phyloP scores from a whole-genome alignment of 2,888 invertebrate species.

The Caenorhabditis sp. region DNA sequence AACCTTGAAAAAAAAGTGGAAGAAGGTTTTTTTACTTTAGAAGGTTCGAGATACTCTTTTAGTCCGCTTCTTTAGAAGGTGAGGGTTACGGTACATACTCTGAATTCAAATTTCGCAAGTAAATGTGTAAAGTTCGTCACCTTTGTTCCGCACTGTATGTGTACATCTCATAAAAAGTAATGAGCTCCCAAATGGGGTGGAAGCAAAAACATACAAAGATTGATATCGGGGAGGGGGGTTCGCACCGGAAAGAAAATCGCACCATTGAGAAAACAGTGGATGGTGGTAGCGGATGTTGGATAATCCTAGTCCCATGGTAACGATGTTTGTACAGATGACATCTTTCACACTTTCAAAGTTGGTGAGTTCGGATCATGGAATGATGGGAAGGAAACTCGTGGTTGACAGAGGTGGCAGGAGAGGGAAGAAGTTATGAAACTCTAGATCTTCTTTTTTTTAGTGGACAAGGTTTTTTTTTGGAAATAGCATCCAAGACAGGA shows the following conservation, averaged over 20 bases:
- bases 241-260: background rate
- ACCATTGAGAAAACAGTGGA: background rate
- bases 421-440: too few relatives aligned
- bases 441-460: too few relatives aligned
- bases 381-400: background rate
- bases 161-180: constrained; percentile 34
- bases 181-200: background rate
- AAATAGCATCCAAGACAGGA: too few relatives aligned
- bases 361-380: background rate
- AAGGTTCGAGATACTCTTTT: background rate
- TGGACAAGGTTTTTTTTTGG: too few relatives aligned
- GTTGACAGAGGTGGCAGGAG: too few relatives aligned
- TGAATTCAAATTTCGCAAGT: background rate
- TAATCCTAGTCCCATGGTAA: constrained; percentile 2
- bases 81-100: too few relatives aligned
- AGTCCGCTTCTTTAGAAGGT: too few relatives aligned
- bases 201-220: constrained; percentile 44
- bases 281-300: constrained; percentile 37
- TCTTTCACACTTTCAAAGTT: constrained; percentile 16
- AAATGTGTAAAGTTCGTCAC: too few relatives aligned
- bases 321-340: constrained; percentile 28
- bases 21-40: background rate
- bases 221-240: constrained; percentile 28
- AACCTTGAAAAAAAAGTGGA: background rate
- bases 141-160: background rate